Conservation (phyloP, 2,888 invertebrate genomes). For the Ennomos erosarius region DNA sequence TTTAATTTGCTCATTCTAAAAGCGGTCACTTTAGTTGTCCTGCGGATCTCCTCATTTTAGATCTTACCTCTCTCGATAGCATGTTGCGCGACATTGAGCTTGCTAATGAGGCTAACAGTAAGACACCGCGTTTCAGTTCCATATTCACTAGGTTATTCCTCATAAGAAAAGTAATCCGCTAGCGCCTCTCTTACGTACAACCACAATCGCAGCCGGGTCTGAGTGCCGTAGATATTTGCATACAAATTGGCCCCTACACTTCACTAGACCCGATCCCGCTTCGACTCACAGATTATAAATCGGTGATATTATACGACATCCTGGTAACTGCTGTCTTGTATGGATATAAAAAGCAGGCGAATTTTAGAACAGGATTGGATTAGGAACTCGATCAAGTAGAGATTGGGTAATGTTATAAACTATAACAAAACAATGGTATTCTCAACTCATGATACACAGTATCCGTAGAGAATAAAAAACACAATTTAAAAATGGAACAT, state of each 20-base stretch:
- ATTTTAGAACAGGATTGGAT: conserved; percentile 5
- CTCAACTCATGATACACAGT: too few species aligned
- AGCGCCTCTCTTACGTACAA: conserved; percentile 26
- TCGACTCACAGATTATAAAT: conserved; percentile 62
- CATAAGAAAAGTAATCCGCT: conserved; percentile 22
- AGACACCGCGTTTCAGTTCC: too few species aligned
- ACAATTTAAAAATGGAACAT: too few species aligned
- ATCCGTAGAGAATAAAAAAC: too few species aligned
- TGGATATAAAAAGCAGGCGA: conserved; percentile 26
- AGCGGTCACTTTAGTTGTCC: too few species aligned
- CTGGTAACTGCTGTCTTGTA: conserved; percentile 44
- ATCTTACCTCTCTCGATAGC: too few species aligned
- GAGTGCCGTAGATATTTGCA: conserved; percentile 68
- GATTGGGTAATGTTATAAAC: neutral
- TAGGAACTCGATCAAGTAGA: neutral
- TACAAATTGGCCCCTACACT: conserved; percentile 71
- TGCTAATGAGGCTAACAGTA: too few species aligned
- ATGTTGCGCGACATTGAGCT: too few species aligned
- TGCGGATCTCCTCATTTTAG: too few species aligned
- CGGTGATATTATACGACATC: conserved; percentile 57
- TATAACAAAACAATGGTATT: neutral
- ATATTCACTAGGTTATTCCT: too few species aligned
- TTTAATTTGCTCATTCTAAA: too few species aligned
- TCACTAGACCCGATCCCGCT: conserved; percentile 58
- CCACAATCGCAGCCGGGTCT: conserved; percentile 42